These are phyloP conservation scores for Psittacula echo DNA, from an alignment of 2,797 vertebrate genomes.

Conservation along the genomic window DNA sequence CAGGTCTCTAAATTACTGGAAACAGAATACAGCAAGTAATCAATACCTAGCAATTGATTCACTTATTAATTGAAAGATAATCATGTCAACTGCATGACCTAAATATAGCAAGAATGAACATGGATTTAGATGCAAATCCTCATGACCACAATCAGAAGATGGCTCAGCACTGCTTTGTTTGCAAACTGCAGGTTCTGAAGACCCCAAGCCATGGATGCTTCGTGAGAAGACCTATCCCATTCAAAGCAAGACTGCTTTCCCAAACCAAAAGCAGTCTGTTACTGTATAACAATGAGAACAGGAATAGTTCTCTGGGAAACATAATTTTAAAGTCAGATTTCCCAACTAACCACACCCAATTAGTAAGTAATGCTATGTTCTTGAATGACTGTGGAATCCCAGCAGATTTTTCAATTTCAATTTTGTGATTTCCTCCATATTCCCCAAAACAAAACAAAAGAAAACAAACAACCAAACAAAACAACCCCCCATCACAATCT, in stretches of 20 bases:
- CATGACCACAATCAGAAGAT: neutral
- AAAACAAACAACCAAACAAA: neutral
- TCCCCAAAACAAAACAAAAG: neutral
- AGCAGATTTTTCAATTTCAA: neutral
- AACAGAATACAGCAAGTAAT: neutral
- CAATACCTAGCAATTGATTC: conserved; percentile 7
- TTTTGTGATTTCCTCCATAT: neutral
- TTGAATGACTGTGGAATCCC: neutral
- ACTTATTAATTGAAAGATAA: neutral
- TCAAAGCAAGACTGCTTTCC: conserved; percentile 20
- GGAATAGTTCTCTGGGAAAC: conserved; percentile 50
- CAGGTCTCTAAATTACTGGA: neutral
- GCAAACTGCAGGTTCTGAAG: neutral
- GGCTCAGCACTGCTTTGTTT: neutral
- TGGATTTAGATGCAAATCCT: conserved; percentile 23
- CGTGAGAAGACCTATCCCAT: neutral
- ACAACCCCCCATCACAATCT: rapidly evolving
- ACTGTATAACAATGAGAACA: neutral
- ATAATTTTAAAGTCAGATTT: conserved; percentile 64
- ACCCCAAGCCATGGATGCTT: neutral
- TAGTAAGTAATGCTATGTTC: conserved; percentile 35
- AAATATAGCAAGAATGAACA: neutral
- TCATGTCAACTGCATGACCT: neutral
- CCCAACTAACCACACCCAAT: conserved; percentile 64
- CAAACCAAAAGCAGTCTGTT: conserved; percentile 13